phyloP scores from a whole-genome alignment of 2,113 vertebrate species.

The Nymphicus hollandicus region DNA sequence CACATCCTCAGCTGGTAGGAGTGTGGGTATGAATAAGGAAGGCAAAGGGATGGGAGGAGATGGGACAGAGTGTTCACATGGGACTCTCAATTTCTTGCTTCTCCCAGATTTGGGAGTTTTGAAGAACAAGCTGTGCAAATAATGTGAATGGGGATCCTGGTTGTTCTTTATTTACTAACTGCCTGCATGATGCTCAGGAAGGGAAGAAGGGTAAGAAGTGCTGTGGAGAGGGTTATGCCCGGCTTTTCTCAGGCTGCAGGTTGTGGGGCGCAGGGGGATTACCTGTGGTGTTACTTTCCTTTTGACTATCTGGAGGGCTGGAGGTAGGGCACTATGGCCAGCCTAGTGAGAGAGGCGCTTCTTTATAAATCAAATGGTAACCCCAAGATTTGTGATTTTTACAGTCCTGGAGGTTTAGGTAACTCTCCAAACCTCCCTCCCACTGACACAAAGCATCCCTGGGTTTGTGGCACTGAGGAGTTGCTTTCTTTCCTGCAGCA shows the following conservation, averaged over 20 bases:
- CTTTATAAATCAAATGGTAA: not conserved
- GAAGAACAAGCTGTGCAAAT: not conserved
- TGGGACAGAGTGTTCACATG: fast-evolving
- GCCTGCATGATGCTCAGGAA: not conserved
- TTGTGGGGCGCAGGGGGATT: not conserved
- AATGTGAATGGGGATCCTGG: not conserved
- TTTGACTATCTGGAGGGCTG: not conserved
- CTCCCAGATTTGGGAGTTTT: not conserved
- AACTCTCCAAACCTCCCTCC: not conserved
- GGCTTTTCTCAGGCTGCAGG: not conserved
- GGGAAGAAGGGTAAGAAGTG: not conserved
- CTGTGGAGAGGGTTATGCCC: not conserved
- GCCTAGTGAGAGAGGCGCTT: not conserved
- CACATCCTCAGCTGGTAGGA: not conserved
- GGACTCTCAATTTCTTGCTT: not conserved
- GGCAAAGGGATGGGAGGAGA: not conserved
- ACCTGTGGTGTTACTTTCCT: not conserved
- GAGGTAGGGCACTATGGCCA: fast-evolving
- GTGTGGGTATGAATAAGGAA: not conserved
- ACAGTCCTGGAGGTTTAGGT: not conserved
- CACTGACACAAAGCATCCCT: not conserved
- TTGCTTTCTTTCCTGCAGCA: not conserved
- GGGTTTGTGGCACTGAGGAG: not conserved
- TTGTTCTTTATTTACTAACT: not conserved
- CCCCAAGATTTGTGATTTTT: not conserved